A percentile compares a stretch with the other conserved stretches of the same genome.
phyloP scores from a whole-genome alignment of 2,888 invertebrate species.

The Calliopum simillimum region DNA sequence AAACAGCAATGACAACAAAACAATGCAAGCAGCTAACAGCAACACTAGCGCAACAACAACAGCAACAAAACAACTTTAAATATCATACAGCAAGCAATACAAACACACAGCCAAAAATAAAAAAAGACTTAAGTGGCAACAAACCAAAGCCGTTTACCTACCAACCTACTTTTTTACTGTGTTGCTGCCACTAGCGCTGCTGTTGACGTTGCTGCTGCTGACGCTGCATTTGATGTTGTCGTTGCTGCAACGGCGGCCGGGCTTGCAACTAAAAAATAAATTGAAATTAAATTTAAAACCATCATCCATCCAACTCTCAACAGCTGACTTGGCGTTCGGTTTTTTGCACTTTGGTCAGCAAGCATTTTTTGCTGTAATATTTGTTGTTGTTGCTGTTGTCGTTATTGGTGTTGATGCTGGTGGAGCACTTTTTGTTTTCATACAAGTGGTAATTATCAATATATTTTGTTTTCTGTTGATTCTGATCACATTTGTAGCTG shows the following conservation, averaged over 20 bases:
- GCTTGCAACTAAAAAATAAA: too few species aligned
- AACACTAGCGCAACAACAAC: background rate
- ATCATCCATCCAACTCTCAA: constrained; percentile 23
- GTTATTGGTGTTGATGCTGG: background rate
- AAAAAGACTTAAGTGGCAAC: background rate
- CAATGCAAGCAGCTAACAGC: background rate
- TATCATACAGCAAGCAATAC: background rate
- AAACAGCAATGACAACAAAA: background rate
- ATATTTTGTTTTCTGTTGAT: background rate
- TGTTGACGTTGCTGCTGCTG: background rate
- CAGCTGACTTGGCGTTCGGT: constrained; percentile 17
- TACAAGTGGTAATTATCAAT: background rate
- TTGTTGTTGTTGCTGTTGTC: background rate
- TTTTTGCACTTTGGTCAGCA: constrained; percentile 15
- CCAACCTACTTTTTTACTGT: constrained; percentile 48
- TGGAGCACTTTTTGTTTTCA: constrained; percentile 16
- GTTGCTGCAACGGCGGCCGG: constrained; percentile 10
- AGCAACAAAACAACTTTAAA: background rate
- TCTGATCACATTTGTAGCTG: constrained; percentile 14
- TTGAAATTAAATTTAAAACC: constrained; percentile 11
- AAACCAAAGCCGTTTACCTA: constrained; percentile 49
- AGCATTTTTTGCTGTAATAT: background rate
- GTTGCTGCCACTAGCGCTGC: constrained; percentile 8
- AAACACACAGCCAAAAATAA: constrained; percentile 15
- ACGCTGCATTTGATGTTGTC: background rate